phyloP scores from a whole-genome alignment of 2,888 invertebrate genomes.

The Maniola hyperantus region DNA sequence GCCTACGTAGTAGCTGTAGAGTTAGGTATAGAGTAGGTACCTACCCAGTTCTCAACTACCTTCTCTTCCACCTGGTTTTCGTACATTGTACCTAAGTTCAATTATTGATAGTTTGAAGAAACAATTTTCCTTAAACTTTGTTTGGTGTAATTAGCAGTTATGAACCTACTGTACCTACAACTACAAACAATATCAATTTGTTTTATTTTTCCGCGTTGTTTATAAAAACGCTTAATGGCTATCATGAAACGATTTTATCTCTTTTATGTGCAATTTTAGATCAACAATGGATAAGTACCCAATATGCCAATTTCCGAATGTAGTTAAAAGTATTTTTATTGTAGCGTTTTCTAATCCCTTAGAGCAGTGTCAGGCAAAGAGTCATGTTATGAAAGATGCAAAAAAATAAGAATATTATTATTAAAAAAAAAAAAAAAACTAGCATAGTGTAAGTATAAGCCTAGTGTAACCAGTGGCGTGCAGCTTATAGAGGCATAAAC shows the following conservation, averaged over 20 bases:
- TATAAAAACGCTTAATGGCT: background rate
- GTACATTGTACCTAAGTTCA: no score
- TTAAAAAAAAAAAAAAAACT: no score
- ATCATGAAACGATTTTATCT: constrained; percentile 2
- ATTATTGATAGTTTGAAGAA: background rate
- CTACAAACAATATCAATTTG: constrained; percentile 11
- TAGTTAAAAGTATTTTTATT: background rate
- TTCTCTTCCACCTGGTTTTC: no score
- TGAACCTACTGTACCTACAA: background rate
- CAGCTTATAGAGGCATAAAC: no score
- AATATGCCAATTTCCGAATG: background rate
- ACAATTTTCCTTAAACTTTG: background rate
- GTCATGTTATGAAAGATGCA: no score
- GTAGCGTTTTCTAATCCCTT: background rate
- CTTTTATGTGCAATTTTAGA: constrained; percentile 6
- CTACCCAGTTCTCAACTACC: no score
- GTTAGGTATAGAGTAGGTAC: no score
- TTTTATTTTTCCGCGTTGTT: constrained; percentile 5
- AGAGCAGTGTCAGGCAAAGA: background rate
- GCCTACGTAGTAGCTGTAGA: no score
- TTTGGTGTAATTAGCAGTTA: background rate
- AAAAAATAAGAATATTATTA: no score
- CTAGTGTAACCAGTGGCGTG: no score
- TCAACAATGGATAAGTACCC: background rate
- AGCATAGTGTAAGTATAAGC: no score